Base-by-base conservation (phyloP, 53 echinoderm and acorn worm genomes). In the Astropecten irregularis region DNA sequence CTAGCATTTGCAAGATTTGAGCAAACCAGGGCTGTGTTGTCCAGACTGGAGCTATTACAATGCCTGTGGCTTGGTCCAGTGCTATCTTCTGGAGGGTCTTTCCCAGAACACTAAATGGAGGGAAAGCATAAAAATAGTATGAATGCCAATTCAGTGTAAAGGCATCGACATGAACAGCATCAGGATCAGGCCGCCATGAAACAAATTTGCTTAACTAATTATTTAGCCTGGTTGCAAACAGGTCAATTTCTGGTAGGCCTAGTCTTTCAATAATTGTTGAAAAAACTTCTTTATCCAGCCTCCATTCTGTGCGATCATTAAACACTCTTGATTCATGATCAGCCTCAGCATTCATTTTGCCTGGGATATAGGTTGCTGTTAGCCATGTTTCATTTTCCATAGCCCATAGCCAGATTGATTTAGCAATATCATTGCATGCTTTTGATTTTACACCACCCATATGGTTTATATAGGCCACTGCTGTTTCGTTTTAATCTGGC, bases 21-120 rank as follows among this genome's bases (percentile, higher is more conserved):
- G 61, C 42, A 57, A 66, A 89, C 85, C 81, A 90, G 9, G 90
- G 40, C 34, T 90, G 79, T 2, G 67, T 82, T 48, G 67, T 47
- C 83, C 83, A 82, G 7, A 82, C 53, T 33, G 70, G 84, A 23
- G 70, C 57, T 27, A 72, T 55, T 20, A 70, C 27, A 18, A 66
- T 66, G 15, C 28, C 49, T 0, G 66, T 58, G 4, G 58, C 58
- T 4, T 6, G 5, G 40, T 66, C 67, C 40, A 40, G 10, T 40
- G 39, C 67, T 7, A 66, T 22, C 40, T 66, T 66, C 67, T 66
- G 67, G 14, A 38, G 39, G 38, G 42, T 40, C 25, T 40, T 66
- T 40, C 67, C 67, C 38, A 66, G 42, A 15, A 66, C 42, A 66
- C 67, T 59, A 44, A 77, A 77, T 40, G 77, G 59, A 77, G 77